phyloP scores from a whole-genome alignment of 2,797 vertebrate genomes.

The Pangasius mekongensis region DNA sequence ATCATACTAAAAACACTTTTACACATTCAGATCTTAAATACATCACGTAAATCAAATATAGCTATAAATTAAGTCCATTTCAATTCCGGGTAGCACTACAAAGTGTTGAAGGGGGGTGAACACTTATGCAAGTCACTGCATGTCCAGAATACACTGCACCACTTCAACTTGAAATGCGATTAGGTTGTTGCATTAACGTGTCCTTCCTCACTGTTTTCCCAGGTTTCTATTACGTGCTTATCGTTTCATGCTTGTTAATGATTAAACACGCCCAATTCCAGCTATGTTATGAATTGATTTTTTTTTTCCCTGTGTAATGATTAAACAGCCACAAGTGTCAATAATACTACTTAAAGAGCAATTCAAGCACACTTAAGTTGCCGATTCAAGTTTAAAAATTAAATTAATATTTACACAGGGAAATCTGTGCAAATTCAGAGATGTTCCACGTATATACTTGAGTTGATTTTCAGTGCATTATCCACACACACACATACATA shows the following conservation, averaged over 20 bases:
- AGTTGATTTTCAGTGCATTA: neutral
- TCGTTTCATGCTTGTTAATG: neutral
- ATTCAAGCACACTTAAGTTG: neutral
- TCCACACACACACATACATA: too few relatives aligned
- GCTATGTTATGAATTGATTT: neutral
- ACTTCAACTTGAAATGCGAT: neutral
- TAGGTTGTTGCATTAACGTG: neutral
- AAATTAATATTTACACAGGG: neutral
- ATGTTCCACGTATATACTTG: too few relatives aligned
- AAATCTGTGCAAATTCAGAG: neutral
- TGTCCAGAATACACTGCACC: neutral
- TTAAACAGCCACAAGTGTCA: neutral
- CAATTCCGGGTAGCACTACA: neutral
- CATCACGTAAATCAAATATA: neutral
- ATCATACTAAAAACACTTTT: neutral
- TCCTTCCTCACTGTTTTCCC: neutral
- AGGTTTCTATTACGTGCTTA: neutral
- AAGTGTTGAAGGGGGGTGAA: neutral
- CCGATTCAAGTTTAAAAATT: neutral
- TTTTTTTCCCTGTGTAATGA: neutral
- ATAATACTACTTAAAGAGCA: neutral
- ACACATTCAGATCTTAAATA: neutral
- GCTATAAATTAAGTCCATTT: neutral
- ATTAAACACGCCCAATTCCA: neutral
- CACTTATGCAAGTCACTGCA: neutral